Evolutionary conservation across 2,113 vertebrate species (phyloP), one percentile per base, ranked within the genome.

Genomic region (Apteryx owenii): DNA sequence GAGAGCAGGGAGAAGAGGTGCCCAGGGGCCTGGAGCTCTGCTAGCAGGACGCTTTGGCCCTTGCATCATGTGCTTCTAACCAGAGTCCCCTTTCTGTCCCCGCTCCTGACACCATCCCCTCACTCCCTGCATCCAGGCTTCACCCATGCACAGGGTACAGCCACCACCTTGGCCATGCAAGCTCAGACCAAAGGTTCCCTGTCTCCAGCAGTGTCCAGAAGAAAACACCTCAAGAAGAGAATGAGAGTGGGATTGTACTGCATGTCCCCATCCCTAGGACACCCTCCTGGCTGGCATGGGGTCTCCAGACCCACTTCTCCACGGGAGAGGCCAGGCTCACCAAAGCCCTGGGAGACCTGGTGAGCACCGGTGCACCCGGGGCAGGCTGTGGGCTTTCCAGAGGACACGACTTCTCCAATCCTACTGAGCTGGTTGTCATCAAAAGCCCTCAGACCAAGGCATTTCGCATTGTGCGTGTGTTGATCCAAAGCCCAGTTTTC

Each of bases 401-500:
- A 66, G 26, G 22, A 64, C 77, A 79, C 58, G 68, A 93, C 62
- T 0, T 0, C 36, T 85, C 82, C 62, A 58, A 93, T 93, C 94
- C 84, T 81, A 80, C 44, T 40, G 21, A 0, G 0, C 68, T 91
- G 82, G 5, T 8, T 93, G 79, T 96, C 93, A 94, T 95, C 75
- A 95, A 44, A 94, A 94, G 36, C 75, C 86, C 91, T 94, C 17
- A 16, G 54, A 94, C 36, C 2, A 7, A 91, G 89, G 38, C 75
- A 60, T 73, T 95, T 91, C 10, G 2, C 75, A 85, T 42, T 94
- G 81, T 96, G 87, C 1, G 0, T 81, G 71, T 0, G 0, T 89
- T 94, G 93, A 90, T 89, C 73, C 79, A 64, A 90, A 85, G 95
- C 89, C 87, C 88, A 78, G 75, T 83, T 93, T 90, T 85, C 31